Evolutionary conservation across 2,113 vertebrate genomes (phyloP), one percentile per base, ranked within the genome.

Genomic region (Carassius carassius): DNA sequence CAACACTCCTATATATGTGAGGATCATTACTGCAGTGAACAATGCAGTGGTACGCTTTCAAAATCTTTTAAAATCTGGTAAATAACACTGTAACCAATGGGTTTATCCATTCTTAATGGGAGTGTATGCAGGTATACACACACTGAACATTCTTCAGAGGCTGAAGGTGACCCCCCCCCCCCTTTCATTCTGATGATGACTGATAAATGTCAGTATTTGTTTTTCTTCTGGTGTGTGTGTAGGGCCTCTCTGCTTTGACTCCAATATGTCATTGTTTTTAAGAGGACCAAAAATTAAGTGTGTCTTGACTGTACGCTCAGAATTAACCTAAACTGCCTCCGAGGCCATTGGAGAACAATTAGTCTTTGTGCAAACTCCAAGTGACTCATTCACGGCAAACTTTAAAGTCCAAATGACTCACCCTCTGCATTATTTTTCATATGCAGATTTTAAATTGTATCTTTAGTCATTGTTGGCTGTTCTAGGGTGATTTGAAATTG

Each of bases 331-430:
- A 69, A 89, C 90, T 90, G 88, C 90, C 90, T 90, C 88, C 84
- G 86, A 86, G 87, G 82, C 84, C 60, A 19, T 87, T 81, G 19
- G 19, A 25, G 90, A 94, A 94, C 93, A 94, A 93, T 92, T 88
- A 84, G 21, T 67, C 85, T 90, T 93, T 94, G 93, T 93, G 49
- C 88, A 77, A 49, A 76, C 83, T 74, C 72, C 44, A 0, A 72
- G 67, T 88, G 89, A 91, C 87, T 92, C 88, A 91, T 65, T 84
- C 4, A 75, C 44, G 19, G n/a, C 2, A 3, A 76, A 76, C 62
- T 49, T 76, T 21, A 37, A 37, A 17, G 23, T 69, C 25, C 16
- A 19, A 69, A 41, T 81, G 78, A 81, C 44, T 81, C 62, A 81
- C 10, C 5, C 14, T 9, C 23, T 13, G 23, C 25, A 51, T 32